Base-by-base conservation (phyloP, 1,140 invertebrate genomes). In the Bombus picipes region DNA sequence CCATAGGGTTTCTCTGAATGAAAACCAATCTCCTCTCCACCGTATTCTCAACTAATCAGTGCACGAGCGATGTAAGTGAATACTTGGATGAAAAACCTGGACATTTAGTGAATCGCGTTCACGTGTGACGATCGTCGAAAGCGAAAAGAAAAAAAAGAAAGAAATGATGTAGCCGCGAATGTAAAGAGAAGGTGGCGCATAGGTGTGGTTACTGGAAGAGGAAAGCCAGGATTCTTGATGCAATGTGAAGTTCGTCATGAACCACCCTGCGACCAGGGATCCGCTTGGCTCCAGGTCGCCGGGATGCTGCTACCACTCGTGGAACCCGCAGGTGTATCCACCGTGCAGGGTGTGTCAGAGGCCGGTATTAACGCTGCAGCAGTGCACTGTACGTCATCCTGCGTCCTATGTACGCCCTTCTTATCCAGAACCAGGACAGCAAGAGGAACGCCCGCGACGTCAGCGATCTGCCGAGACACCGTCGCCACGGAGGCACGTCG, bases 181-280 rank as follows among this genome's bases (percentile, higher is more conserved):
- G 57, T n/a, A 53, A 53, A 53, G 47, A 28, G 34, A 28, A 39
- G 65, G 39, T 57, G 62, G 77, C 39, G 28, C 81, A 8, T n/a
- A 79, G 10, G 41, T 37, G 83, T 73, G 86, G 65, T 65, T 41
- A 59, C 68, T 73, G 76, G 34, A 66, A 87, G 84, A 62, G 34
- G 85, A 81, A 82, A 72, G 72, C 41, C 75, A 81, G 68, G 80
- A 43, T 77, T 43, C 70, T 88, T 86, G 84, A 92, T 92, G 93
- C 92, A 88, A 95, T 95, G 95, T 94, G 94, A 95, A 90, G 89
- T 89, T 92, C 92, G 93, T 93, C 93, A 95, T 95, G 95, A 95
- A 94, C 92, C 93, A 93, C 92, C 93, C 94, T 92, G 93, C 92
- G 94, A 94, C 94, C 94, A 94, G 94, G 94, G 93, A 94, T 80